Conservation (phyloP, 2,797 vertebrate genomes). For the Eospalax fontanierii region DNA sequence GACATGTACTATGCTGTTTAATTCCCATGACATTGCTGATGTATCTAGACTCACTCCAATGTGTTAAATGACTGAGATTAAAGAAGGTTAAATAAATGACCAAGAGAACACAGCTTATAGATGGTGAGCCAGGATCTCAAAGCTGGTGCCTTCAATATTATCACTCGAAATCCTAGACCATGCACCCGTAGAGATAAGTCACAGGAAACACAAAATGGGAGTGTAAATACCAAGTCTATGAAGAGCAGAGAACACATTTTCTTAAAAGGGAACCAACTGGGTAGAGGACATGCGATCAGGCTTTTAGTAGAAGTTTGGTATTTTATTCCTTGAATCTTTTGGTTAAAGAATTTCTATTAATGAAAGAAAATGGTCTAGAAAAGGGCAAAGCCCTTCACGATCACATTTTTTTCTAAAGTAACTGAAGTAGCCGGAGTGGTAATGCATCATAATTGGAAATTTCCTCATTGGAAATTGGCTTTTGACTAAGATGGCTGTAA, state of each 20-base stretch:
- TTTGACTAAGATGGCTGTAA: not conserved
- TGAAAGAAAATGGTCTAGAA: conserved; percentile 46
- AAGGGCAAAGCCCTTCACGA: not conserved
- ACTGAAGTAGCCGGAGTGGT: not conserved
- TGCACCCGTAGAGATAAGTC: not conserved
- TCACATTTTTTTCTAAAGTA: not conserved
- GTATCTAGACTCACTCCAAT: not conserved
- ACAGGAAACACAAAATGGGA: conserved; percentile 9
- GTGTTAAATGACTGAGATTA: conserved; percentile 7
- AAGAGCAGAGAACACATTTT: conserved; percentile 55
- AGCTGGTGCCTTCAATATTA: conserved; percentile 11
- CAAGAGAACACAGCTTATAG: conserved; percentile 18
- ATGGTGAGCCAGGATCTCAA: conserved; percentile 7
- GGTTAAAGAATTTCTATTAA: conserved; percentile 47
- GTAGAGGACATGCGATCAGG: not conserved
- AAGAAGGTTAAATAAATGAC: not conserved
- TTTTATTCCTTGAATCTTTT: conserved; percentile 43
- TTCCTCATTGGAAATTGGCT: not conserved
- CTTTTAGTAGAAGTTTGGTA: conserved; percentile 48
- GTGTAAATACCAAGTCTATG: not conserved
- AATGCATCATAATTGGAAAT: not conserved
- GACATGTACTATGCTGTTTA: not conserved
- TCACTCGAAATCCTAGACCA: not conserved
- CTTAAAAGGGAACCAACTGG: conserved; percentile 53
- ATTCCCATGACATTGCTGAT: not conserved